These are phyloP conservation scores for Muscidifurax raptorellus DNA, from an alignment of 1,140 invertebrate species.

Conservation along the genomic window DNA sequence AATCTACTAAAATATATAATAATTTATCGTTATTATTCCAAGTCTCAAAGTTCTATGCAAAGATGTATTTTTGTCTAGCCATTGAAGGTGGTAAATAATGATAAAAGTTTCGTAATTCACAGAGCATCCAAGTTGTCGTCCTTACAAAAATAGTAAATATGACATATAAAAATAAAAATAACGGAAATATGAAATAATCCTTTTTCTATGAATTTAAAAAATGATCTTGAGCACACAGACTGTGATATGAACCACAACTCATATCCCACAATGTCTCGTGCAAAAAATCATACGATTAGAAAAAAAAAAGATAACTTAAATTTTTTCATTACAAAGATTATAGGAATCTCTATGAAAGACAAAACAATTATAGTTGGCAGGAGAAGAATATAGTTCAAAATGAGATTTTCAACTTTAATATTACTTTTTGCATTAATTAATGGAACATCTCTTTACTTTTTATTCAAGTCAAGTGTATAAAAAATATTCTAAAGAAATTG, in stretches of 20 bases:
- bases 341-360: background rate
- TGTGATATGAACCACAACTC: background rate
- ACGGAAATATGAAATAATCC: background rate
- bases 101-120: background rate
- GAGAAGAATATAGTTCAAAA: background rate
- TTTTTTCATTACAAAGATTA: too few species aligned
- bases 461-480: background rate
- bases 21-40: conserved; percentile 6
- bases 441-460: background rate
- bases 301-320: too few species aligned
- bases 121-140: background rate
- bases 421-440: background rate
- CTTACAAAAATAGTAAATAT: conserved; percentile 21
- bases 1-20: conserved; percentile 41
- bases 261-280: background rate
- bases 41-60: conserved; percentile 7
- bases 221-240: background rate
- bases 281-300: background rate
- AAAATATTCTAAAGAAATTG: background rate
- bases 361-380: background rate
- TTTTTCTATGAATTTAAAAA: background rate
- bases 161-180: conserved; percentile 5
- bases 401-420: background rate
- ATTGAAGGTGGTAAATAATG: background rate
- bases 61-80: conserved; percentile 1